These are phyloP conservation scores for Metellina segmentata DNA, from an alignment of 2,888 invertebrate species.

Conservation along the genomic window DNA sequence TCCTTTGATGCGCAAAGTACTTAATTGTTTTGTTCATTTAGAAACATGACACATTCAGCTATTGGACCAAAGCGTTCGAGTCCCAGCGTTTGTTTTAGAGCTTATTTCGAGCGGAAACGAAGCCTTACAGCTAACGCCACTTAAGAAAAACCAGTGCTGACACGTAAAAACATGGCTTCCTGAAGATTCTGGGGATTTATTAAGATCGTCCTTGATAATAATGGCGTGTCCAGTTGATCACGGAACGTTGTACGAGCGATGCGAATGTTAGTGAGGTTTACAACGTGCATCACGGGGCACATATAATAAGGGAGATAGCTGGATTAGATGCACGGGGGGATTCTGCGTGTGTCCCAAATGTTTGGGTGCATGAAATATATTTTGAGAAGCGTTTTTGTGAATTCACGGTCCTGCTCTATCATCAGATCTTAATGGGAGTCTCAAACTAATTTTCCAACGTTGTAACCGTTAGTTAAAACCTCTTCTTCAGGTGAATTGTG, in stretches of 20 bases:
- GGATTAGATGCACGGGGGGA: background rate
- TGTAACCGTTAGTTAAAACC: background rate
- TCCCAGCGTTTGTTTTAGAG: background rate
- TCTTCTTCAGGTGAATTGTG: too few relatives aligned
- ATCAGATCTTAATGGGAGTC: background rate
- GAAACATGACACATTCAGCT: background rate
- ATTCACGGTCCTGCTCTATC: constrained; percentile 36
- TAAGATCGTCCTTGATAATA: constrained; percentile 36
- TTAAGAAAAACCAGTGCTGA: background rate
- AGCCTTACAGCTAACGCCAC: background rate
- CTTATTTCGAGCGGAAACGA: background rate
- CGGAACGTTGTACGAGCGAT: constrained; percentile 36
- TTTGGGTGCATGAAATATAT: constrained; percentile 53
- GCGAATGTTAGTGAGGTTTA: constrained; percentile 1
- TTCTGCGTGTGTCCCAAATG: constrained; percentile 54
- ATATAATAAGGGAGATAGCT: constrained; percentile 23
- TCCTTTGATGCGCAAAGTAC: background rate
- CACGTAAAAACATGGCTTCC: constrained; percentile 34
- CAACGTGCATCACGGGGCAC: constrained; percentile 6
- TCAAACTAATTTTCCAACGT: background rate
- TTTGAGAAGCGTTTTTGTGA: constrained; percentile 14
- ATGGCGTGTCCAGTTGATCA: constrained; percentile 54
- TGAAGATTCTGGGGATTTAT: constrained; percentile 46
- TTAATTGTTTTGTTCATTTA: background rate
- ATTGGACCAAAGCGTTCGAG: background rate